Percentiles rank a stretch among this genome's conserved stretches.
These are phyloP conservation scores for Discoglossus pictus DNA, from an alignment of 2,797 vertebrate genomes.

Conservation along the genomic window DNA sequence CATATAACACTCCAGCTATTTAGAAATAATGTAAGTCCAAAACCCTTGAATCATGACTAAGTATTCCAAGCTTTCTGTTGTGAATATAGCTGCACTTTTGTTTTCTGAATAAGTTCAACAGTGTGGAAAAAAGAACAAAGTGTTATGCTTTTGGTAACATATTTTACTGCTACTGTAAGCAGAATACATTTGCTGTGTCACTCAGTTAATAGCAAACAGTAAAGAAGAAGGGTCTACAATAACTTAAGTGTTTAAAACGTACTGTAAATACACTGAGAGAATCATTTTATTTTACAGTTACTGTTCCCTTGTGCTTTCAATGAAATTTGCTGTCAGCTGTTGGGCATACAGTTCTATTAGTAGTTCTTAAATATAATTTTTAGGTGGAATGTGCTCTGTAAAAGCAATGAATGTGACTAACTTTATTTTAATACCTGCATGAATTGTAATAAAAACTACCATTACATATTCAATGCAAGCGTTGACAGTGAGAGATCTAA, in stretches of 20 bases:
- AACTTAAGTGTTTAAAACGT: slow-evolving; percentile 45
- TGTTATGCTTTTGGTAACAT: slow-evolving; percentile 43
- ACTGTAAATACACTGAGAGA: slow-evolving; percentile 29
- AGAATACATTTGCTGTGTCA: slow-evolving; percentile 42
- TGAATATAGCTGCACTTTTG: slow-evolving; percentile 40
- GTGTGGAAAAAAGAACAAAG: slow-evolving; percentile 40
- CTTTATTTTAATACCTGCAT: slow-evolving; percentile 21
- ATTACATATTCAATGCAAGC: too few species aligned
- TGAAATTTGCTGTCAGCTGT: slow-evolving; percentile 32
- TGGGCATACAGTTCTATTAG: slow-evolving; percentile 23
- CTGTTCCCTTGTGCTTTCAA: slow-evolving; percentile 35
- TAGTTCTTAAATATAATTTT: slow-evolving; percentile 15
- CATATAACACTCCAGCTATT: slow-evolving; percentile 25
- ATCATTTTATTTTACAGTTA: slow-evolving; percentile 40
- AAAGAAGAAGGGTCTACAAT: slow-evolving; percentile 45
- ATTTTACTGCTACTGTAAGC: slow-evolving; percentile 45
- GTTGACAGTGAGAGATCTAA: too few species aligned
- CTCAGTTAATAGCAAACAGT: slow-evolving; percentile 40
- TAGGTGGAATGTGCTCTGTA: slow-evolving; percentile 5
- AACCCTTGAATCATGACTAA: slow-evolving; percentile 27
- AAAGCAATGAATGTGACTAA: slow-evolving; percentile 22
- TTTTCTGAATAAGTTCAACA: slow-evolving; percentile 35
- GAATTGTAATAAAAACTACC: neutral
- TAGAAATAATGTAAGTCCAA: slow-evolving; percentile 33
- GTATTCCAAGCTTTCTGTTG: slow-evolving; percentile 38